Percentiles rank a stretch among this genome's conserved stretches.
These are phyloP conservation scores for Polietes domitor DNA, from an alignment of 2,888 invertebrate species.

Conservation along the genomic window DNA sequence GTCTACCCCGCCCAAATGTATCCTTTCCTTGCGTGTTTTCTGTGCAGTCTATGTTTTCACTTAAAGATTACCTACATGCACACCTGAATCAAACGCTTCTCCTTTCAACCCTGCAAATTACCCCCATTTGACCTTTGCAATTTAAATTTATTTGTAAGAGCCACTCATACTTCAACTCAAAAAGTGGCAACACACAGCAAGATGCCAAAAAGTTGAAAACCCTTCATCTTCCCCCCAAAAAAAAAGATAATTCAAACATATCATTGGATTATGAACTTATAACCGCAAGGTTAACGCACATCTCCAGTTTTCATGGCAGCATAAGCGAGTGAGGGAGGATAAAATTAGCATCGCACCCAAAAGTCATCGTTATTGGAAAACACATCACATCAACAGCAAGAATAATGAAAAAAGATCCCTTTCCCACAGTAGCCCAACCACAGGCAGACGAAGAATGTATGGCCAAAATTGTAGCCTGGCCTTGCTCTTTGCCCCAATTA, in stretches of 20 bases:
- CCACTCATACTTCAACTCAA: no score
- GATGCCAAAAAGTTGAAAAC: background rate
- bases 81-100: no score
- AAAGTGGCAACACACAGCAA: no score
- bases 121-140: no score
- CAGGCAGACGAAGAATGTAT: background rate
- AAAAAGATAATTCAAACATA: background rate
- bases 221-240: background rate
- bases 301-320: background rate
- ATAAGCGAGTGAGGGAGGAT: background rate
- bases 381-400: background rate
- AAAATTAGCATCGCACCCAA: slow-evolving; percentile 5
- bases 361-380: slow-evolving; percentile 23
- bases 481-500: slow-evolving; percentile 11
- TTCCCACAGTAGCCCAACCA: background rate
- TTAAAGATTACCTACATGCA: no score
- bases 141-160: no score
- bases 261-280: slow-evolving; percentile 4
- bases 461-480: background rate
- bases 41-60: no score
- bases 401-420: background rate
- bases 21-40: no score
- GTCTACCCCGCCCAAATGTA: no score
- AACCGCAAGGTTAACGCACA: slow-evolving; percentile 10
- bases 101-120: no score